These are phyloP conservation scores for Phyllostomus hastatus DNA, from an alignment of 2,113 vertebrate species.

Conservation along the genomic window DNA sequence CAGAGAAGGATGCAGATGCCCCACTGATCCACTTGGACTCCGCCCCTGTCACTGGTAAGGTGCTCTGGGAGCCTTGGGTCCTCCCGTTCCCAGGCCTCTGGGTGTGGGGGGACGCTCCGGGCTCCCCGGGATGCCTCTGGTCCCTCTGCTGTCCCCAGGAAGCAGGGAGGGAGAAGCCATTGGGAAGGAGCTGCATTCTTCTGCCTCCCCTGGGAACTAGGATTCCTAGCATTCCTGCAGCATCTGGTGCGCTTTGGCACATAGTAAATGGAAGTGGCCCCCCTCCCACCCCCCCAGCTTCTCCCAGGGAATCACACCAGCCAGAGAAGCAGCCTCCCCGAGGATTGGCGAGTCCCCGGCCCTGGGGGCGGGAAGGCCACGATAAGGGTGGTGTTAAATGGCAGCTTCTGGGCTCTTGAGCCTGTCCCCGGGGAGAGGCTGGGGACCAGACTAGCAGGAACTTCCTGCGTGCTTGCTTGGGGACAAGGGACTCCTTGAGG, in stretches of 20 bases:
- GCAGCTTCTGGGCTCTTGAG: not conserved
- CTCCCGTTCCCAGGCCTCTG: not conserved
- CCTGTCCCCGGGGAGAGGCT: conserved; percentile 36
- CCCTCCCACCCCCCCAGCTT: not conserved
- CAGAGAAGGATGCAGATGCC: not conserved
- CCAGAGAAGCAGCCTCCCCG: not conserved
- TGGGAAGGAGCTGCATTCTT: not conserved
- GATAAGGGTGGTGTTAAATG: conserved; percentile 10
- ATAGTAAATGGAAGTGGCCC: not conserved
- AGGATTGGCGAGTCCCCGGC: not conserved
- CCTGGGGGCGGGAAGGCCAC: not conserved
- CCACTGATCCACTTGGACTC: conserved; percentile 43
- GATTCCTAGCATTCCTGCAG: conserved; percentile 56
- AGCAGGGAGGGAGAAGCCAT: not conserved
- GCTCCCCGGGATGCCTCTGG: not conserved
- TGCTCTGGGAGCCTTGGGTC: not conserved
- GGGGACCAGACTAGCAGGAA: conserved; percentile 55
- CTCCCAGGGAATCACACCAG: not conserved
- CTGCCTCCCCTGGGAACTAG: conserved; percentile 23
- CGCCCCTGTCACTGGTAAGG: conserved; percentile 2
- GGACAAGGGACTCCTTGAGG: conserved; percentile 24
- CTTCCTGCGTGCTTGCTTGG: conserved; percentile 50
- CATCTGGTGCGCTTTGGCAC: conserved; percentile 41
- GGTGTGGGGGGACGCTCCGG: not conserved
- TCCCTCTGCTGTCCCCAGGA: not conserved